Percentiles rank a stretch among this genome's conserved stretches.
Conservation (phyloP, 2,113 vertebrate species). For the Benitochromis conjunctus region DNA sequence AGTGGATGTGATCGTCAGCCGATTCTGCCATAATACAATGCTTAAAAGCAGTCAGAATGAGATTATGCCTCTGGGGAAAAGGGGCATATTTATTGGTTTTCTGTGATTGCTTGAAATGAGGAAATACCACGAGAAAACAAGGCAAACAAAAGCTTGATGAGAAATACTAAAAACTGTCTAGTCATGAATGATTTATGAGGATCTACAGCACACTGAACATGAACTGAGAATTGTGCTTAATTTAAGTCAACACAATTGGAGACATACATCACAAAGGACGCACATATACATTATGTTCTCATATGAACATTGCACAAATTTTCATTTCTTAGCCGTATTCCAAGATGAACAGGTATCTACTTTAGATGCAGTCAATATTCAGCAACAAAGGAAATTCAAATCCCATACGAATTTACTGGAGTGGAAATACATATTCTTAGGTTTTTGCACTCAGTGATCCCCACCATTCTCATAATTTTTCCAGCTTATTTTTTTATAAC, state of each 20-base stretch:
- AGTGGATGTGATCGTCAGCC: neutral
- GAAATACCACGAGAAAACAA: constrained; percentile 14
- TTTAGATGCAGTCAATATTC: neutral
- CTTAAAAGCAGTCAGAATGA: neutral
- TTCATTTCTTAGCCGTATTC: neutral
- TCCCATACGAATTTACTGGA: neutral
- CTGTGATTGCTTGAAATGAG: constrained; percentile 12
- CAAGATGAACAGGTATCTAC: neutral
- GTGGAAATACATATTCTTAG: neutral
- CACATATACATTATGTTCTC: neutral
- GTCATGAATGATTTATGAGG: constrained; percentile 48
- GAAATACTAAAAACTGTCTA: neutral
- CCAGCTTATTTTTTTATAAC: neutral
- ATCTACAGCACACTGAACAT: neutral
- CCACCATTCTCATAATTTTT: neutral
- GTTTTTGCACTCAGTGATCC: neutral
- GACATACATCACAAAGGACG: neutral
- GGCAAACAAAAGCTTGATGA: constrained; percentile 38
- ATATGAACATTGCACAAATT: neutral
- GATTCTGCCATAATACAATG: neutral
- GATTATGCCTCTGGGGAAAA: neutral
- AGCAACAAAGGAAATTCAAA: neutral
- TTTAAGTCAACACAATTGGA: neutral
- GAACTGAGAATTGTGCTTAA: neutral
- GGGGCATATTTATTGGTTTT: neutral